Conservation (phyloP, 2,888 invertebrate genomes). For the Chromoteleia sp. region DNA sequence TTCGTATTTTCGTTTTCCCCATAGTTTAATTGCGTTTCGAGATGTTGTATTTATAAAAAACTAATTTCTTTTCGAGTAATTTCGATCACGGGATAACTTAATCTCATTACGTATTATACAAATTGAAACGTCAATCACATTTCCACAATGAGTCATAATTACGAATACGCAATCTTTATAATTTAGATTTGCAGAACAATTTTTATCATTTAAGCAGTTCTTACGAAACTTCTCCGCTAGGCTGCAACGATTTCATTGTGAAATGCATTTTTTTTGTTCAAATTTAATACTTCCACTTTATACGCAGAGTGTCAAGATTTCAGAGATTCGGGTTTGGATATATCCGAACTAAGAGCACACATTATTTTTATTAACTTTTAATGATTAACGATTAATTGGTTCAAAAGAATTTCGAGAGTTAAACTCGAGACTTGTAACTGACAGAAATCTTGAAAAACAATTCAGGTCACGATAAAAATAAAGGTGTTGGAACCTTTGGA, state of each 20-base stretch:
- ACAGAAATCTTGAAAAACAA: constrained; percentile 15
- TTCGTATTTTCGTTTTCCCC: neutral
- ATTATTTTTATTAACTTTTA: no score
- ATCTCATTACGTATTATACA: constrained; percentile 13
- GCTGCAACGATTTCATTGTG: neutral
- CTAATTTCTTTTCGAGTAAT: neutral
- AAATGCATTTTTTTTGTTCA: no score
- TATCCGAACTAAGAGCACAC: no score
- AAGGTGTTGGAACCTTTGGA: constrained; percentile 2
- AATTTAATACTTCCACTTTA: no score
- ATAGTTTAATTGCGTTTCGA: neutral
- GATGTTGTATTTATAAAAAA: neutral
- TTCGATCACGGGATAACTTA: constrained; percentile 20
- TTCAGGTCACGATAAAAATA: constrained; percentile 12
- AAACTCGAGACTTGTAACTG: constrained; percentile 13
- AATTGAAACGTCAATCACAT: constrained; percentile 44
- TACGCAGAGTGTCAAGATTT: no score
- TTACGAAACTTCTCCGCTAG: neutral
- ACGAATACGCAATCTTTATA: constrained; percentile 7
- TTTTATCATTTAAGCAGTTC: neutral
- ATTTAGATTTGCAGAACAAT: constrained; percentile 14
- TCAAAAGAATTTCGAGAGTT: neutral
- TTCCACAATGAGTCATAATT: constrained; percentile 37
- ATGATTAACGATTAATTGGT: no score
- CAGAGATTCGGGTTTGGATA: no score